A percentile compares a stretch with the other conserved stretches of the same genome.
Conservation (phyloP, 2,113 vertebrate genomes). For the Hassar affinis region DNA sequence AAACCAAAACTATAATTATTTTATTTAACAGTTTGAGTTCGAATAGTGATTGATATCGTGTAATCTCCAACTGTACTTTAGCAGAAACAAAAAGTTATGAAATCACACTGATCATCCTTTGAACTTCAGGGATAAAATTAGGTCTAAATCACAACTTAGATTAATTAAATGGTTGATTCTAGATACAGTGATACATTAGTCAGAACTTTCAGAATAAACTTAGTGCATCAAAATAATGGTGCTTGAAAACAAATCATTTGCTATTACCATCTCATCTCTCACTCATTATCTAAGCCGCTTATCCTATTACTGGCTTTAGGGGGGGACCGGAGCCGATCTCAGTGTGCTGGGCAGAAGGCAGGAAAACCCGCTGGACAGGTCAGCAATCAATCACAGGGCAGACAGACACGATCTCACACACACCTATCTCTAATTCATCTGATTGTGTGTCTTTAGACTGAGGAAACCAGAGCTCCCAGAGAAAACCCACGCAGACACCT, state of each 20-base stretch:
- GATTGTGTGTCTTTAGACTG: too few relatives aligned
- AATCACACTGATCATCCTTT: neutral
- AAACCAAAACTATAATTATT: neutral
- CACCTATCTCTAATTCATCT: too few relatives aligned
- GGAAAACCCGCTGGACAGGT: too few relatives aligned
- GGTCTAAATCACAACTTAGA: neutral
- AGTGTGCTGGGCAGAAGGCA: too few relatives aligned
- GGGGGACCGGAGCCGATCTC: too few relatives aligned
- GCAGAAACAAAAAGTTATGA: too few relatives aligned
- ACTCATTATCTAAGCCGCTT: too few relatives aligned
- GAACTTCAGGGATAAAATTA: neutral
- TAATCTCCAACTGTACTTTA: neutral
- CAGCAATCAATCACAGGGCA: too few relatives aligned
- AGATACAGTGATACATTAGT: neutral
- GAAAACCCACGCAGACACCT: too few relatives aligned
- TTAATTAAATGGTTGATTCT: neutral
- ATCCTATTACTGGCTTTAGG: too few relatives aligned
- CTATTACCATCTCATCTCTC: neutral
- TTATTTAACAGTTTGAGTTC: neutral
- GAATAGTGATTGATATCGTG: neutral
- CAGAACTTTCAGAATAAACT: neutral
- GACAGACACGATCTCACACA: too few relatives aligned
- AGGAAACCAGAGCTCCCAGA: too few relatives aligned
- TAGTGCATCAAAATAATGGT: neutral
- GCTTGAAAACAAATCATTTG: neutral